Base-by-base conservation (phyloP, 2,797 vertebrate genomes). In the Acridotheres tristis region DNA sequence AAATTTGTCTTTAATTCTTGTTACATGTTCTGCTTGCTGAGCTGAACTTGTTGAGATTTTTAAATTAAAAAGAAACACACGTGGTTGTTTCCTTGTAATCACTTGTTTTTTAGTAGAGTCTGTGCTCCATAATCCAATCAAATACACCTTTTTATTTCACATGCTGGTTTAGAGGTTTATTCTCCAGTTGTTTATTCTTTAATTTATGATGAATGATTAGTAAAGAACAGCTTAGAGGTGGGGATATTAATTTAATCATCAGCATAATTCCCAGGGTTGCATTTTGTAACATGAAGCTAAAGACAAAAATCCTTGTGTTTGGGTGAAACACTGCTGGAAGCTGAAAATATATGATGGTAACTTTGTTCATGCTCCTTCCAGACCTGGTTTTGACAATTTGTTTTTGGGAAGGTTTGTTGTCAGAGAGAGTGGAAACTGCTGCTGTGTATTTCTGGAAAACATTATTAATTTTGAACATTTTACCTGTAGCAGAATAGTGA, bases 1-100 rank as follows among this genome's bases (percentile, higher is more conserved):
- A 91, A 79, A 85, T 95, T 83, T 91, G 34, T 87, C 74, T 92
- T 84, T 65, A 76, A 34, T 38, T 93, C 81, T 84, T 75, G 62
- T 85, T 90, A 81, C 78, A 82, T 2, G 77, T 91, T 94, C 92
- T 89, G 72, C 75, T 93, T 50, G 69, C 83, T 77, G 79, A 83
- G 83, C 59, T 77, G 79, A 83, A 81, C 59, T 76, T 9, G 11
- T 40, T 42, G 53, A 83, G 66, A 27, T 86, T 88, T 93, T 92
- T 68, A 93, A 96, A 84, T 94, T 55, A 36, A 51, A 63, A 75
- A 76, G 40, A 79, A 62, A 53, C 69, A 61, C 29, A 40, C 5
- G 5, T 38, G 29, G 45, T 81, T 93, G 48, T 90, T 95, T 71
- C 79, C 62, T 86, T 40, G 26, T 12, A 40, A 67, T 71, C 27